Base-by-base conservation (phyloP, 2,888 invertebrate genomes). In the Tachystola acroxantha region DNA sequence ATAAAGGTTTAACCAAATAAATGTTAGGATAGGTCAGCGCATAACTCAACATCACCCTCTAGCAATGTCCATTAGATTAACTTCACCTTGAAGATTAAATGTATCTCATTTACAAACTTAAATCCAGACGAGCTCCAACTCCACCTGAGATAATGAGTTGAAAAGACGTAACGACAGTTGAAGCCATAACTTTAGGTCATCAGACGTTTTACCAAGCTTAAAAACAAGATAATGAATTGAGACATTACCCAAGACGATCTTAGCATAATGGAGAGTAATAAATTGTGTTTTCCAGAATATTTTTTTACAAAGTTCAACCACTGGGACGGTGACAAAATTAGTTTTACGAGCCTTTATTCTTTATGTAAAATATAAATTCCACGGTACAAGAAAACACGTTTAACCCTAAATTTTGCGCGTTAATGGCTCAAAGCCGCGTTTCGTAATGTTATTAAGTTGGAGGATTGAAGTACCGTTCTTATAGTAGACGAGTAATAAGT, bases 391-490 rank as follows among this genome's bases (percentile, higher is more conserved):
- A 38, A 40, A 40, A 48, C 34, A 36, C 41, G 29, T 43, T 43
- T 39, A 37, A 37, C 37, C 39, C 30, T 34, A 39, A 34, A 40
- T 40, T 48, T 24, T 36, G 31, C 31, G 29, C 36, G 42, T 46
- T 44, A 48, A 46, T 45, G 40, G 39, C 36, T 42, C 33, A 43
- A 46, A 48, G 42, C 40, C 40, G 38, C 34, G 43, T 42, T 42
- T 34, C 37, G 25, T 44, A 45, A 50, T 48, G 36, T 40, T 42
- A 40, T 41, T 44, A 36, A 43, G 36, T 37, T 9, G 40, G 25
- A 7, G 14, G 24, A 25, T 6, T 29, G 9, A 11, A 29, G 29
- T n/a, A 6, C 19, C 7, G 5, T 16, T 3, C 31, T 11, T 19
- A 16, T 16, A 2, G 19, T 19, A 10, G 29, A 14, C 10, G 24